These are phyloP conservation scores for Chaetorhynchus papuensis DNA, from an alignment of 2,113 vertebrate genomes.

Conservation along the genomic window DNA sequence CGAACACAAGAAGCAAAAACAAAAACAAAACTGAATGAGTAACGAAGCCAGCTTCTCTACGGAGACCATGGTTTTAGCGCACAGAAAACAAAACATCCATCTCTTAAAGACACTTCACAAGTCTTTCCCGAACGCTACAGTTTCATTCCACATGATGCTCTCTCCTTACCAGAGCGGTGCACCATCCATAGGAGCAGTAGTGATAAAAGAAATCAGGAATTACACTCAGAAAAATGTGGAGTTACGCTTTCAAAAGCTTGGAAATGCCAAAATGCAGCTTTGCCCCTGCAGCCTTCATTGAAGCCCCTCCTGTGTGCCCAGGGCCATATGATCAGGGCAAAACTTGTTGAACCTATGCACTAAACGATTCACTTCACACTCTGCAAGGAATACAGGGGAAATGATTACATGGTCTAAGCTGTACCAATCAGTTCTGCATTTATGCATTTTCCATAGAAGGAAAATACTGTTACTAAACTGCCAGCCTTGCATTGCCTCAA, in stretches of 20 bases:
- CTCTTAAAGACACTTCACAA: not conserved
- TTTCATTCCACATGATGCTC: not conserved
- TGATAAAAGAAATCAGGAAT: not conserved
- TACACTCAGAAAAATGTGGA: not conserved
- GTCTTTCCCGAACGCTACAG: not conserved
- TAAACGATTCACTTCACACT: not conserved
- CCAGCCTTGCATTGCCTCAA: not conserved
- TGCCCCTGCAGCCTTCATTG: not conserved
- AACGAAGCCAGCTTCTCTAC: not conserved
- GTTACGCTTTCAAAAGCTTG: accelerated
- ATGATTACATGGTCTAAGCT: not conserved
- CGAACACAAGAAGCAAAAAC: not conserved
- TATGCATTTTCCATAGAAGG: not conserved
- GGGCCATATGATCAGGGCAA: not conserved
- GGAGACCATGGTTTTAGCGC: not conserved
- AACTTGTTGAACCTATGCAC: not conserved
- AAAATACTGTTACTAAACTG: not conserved
- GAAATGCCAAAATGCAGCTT: not conserved
- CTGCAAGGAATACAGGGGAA: not conserved
- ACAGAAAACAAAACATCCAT: not conserved
- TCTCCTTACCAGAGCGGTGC: not conserved
- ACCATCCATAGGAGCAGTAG: accelerated
- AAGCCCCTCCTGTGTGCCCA: not conserved
- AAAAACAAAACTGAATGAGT: accelerated
- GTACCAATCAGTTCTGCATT: not conserved